A percentile compares a stretch with the other conserved stretches of the same genome.
phyloP scores from a whole-genome alignment of 2,113 vertebrate genomes.

The Tamias sibiricus region DNA sequence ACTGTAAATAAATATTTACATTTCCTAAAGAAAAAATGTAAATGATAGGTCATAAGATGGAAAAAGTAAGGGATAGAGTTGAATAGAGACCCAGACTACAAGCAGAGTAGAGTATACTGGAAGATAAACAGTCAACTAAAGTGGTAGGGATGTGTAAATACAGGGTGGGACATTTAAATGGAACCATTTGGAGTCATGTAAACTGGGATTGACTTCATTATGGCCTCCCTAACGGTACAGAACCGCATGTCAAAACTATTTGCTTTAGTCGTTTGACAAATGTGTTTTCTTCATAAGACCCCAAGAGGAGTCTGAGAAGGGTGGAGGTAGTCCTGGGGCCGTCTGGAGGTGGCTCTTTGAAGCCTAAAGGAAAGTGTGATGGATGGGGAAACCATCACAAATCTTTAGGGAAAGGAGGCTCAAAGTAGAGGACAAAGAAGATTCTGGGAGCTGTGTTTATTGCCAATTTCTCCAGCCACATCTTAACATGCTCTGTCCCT shows the following conservation, averaged over 20 bases:
- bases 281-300: constrained; percentile 41
- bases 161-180: constrained; percentile 62
- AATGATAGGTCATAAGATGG: constrained; percentile 62
- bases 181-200: constrained; percentile 67
- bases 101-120: neutral
- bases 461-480: neutral
- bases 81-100: constrained; percentile 37
- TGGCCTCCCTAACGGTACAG: neutral
- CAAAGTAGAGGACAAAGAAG: neutral
- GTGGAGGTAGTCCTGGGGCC: neutral
- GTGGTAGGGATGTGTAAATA: constrained; percentile 19
- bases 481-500: neutral
- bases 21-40: constrained; percentile 71
- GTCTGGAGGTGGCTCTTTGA: neutral
- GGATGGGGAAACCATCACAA: neutral
- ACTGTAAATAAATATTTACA: constrained; percentile 77
- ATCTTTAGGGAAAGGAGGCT: neutral
- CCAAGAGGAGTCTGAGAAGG: neutral
- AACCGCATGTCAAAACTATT: constrained; percentile 57
- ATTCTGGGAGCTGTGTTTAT: neutral
- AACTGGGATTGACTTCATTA: constrained; percentile 52
- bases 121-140: constrained; percentile 58
- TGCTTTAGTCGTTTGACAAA: constrained; percentile 66
- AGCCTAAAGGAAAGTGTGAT: neutral
- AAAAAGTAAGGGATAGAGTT: constrained; percentile 55